These are phyloP conservation scores for Tylochromis polylepis DNA, from an alignment of 2,113 vertebrate genomes.

Conservation along the genomic window DNA sequence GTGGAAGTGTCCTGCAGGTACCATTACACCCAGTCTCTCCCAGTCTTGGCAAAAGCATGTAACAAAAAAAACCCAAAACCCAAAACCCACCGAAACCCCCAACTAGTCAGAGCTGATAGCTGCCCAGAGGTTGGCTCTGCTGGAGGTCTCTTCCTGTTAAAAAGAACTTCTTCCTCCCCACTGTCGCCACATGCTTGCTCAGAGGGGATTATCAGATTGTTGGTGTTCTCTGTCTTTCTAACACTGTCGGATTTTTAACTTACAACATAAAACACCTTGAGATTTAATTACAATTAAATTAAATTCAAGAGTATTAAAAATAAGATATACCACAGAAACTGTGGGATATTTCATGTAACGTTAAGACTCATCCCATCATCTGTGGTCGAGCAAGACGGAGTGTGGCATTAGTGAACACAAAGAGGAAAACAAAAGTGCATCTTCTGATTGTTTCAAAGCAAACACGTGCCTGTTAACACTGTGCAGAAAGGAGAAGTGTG, in stretches of 20 bases:
- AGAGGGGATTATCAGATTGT: fast-evolving
- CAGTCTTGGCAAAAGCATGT: background rate
- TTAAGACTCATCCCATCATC: fast-evolving
- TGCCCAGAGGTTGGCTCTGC: fast-evolving
- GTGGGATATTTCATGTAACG: background rate
- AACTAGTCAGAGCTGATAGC: background rate
- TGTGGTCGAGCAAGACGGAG: background rate
- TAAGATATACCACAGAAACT: background rate
- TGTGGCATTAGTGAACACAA: fast-evolving
- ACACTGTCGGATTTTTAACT: background rate
- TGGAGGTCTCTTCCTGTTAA: background rate
- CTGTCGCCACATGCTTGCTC: background rate
- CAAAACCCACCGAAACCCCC: background rate
- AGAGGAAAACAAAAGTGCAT: background rate
- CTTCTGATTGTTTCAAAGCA: background rate
- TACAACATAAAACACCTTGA: background rate
- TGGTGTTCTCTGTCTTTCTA: background rate
- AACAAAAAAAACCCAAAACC: background rate
- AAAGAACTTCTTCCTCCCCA: background rate
- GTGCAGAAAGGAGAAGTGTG: background rate
- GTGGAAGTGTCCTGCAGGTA: background rate
- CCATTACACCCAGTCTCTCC: fast-evolving
- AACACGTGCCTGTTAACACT: background rate
- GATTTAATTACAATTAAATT: background rate
- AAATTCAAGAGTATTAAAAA: background rate